Base-by-base conservation (phyloP, 2,888 invertebrate genomes). In the Cistogaster globosa region DNA sequence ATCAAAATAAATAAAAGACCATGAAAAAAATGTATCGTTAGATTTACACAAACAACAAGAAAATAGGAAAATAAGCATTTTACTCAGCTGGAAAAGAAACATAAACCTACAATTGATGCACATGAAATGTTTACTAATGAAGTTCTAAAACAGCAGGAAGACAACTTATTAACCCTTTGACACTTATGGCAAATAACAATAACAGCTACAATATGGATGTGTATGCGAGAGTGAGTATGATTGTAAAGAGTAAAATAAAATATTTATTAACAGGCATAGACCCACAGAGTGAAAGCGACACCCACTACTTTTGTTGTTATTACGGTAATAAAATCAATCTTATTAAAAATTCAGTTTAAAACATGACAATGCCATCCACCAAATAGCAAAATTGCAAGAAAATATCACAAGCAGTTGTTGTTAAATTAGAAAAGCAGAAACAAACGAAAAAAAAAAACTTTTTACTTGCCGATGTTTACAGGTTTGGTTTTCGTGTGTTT, bases 121-220 rank as follows among this genome's bases (percentile, higher is more conserved):
- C 86, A 86, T 82, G 78, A 87, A 83, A 85, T 82, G 85, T 79
- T 85, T 85, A 75, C 89, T 90, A 90, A 90, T 90, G 89, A 89
- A 91, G 91, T 89, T 88, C 87, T 89, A 88, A 89, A 91, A 89
- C 91, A 91, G 91, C 91, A 86, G 90, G 91, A 87, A 86, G 76
- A 87, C 87, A 88, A 88, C 89, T 90, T 91, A 91, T 91, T 91
- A 91, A 91, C 91, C 91, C 91, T 91, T 91, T 91, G 90, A 89
- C 89, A 84, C 80, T 79, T 85, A 82, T 78, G 85, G 85, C 83
- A 85, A 85, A 82, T 82, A 82, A 82, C 82, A 82, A 75, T 71
- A 82, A 75, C 69, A 82, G 71, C 78, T 72, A 32, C 63, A 32
- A 1, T 45, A 9, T 16, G 4, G 1, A 12, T 48, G 45, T 48